Percentiles rank a stretch among this genome's conserved stretches.
Conservation (phyloP, 1,140 invertebrate genomes). For the Drosophila sp. region DNA sequence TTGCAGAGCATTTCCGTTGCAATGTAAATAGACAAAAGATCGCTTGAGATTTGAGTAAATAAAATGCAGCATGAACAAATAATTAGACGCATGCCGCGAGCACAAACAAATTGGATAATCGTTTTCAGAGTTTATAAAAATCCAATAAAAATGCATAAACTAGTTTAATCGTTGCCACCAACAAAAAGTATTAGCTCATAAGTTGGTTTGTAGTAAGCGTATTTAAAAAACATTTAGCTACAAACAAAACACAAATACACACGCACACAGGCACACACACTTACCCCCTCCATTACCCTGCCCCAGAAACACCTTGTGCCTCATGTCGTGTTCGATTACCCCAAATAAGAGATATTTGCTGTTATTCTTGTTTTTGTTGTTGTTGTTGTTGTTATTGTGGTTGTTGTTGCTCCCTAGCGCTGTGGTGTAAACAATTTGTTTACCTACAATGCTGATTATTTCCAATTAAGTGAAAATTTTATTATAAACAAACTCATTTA, state of each 20-base stretch:
- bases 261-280: slow-evolving; percentile 3
- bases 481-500: slow-evolving; percentile 83
- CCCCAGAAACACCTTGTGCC: slow-evolving; percentile 50
- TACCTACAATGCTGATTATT: slow-evolving; percentile 70
- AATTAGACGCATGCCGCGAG: slow-evolving; percentile 70
- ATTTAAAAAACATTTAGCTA: slow-evolving; percentile 75
- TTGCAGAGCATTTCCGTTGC: slow-evolving; percentile 46
- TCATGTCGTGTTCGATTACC: slow-evolving; percentile 80
- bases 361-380: slow-evolving; percentile 41
- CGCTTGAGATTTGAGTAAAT: slow-evolving; percentile 67
- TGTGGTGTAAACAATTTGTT: slow-evolving; percentile 62
- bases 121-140: slow-evolving; percentile 48
- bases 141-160: slow-evolving; percentile 71
- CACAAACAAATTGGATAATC: slow-evolving; percentile 48
- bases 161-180: slow-evolving; percentile 52
- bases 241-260: slow-evolving; percentile 19
- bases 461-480: slow-evolving; percentile 84
- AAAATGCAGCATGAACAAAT: slow-evolving; percentile 64
- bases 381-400: slow-evolving; percentile 37
- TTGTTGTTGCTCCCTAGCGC: slow-evolving; percentile 42
- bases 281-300: not conserved
- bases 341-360: slow-evolving; percentile 65
- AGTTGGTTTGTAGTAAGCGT: slow-evolving; percentile 28
- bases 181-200: slow-evolving; percentile 14
- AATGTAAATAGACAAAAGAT: slow-evolving; percentile 45